Base-by-base conservation (phyloP, 2,797 vertebrate species). In the Xiphophorus birchmanni region DNA sequence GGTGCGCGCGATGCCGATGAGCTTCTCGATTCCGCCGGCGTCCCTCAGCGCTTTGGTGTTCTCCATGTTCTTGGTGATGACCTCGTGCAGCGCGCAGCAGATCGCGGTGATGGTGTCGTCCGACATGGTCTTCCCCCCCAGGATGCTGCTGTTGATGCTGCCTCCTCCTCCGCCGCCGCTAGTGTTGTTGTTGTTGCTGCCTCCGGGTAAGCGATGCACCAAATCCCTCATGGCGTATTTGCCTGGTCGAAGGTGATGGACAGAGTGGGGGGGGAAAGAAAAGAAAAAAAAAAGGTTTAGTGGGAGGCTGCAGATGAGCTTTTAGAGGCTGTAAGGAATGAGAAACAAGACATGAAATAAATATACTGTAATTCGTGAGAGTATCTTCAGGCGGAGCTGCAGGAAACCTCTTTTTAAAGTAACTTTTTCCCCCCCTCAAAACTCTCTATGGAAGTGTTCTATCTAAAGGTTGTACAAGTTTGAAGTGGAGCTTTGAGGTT, bases 1-100 rank as follows among this genome's bases (percentile, higher is more conserved):
- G 96, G 98, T 99, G 91, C 98, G 97, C 90, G 98, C 98, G 82
- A 99, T 96, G 94, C 98, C 96, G 60, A 99, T 98, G 90, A 99
- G 95, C 96, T 99, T 99, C 95, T 99, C 98, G 42, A 99, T 99
- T 94, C 98, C 98, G 0, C 98, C 98, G 7, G 98, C 98, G 63
- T 99, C 98, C 88, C 98, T 96, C 96, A 99, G 97, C 93, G 98
- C 98, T 95, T 99, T 99, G 95, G 98, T 97, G 78, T 99, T 99
- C 96, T 99, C 98, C 98, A 99, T 99, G 95, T 99, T 99, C 95
- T 99, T 99, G 91, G 98, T 99, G 95, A 99, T 99, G 95, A 99
- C 98, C 95, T 99, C 98, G 4, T 99, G 98, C 88, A 99, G 95
- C 13, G 98, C 99, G 81, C 98, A 99, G 95, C 98, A 99, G 94